Evolutionary conservation across 2,113 vertebrate species (phyloP), one percentile per base, ranked within the genome.

Genomic region (Cathartes aura): DNA sequence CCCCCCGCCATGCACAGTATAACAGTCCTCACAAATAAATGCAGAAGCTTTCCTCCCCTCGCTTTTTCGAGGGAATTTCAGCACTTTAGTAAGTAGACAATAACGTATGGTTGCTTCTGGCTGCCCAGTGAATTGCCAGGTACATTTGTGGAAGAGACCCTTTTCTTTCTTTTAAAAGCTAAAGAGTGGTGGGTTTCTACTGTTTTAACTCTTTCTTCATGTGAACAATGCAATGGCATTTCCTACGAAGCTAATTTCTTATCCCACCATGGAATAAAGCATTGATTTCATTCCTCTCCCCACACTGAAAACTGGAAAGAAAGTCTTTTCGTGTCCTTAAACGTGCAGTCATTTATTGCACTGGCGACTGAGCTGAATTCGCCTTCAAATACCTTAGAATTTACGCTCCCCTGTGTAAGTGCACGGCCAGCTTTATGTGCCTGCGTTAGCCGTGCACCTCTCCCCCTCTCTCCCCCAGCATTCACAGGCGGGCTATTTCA

Each of bases 401-500:
- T 62, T 3, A 26, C 12, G 4, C 40, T n/a, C 3, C 63, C 36
- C 48, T 5, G 1, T 1, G 17, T 6, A 4, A 62, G 32, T 1
- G 40, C 71, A 32, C 24, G 40, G 40, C 22, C 71, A 20, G 36
- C 32, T 11, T 3, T 2, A 1, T 4, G 58, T 32, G 66, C 40
- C 84, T 15, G n/a, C 17, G 1, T 5, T 4, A 15, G n/a, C 73
- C 53, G 12, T 2, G 53, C 75, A 8, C 34, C 22, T 50, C 53
- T 38, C 42, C 32, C 40, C 27, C 70, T 9, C 32, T 26, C 45
- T 9, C n/a, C 17, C 40, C 45, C 42, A 2, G 81, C 53, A 19
- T 1, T 3, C 72, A 8, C 36, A 29, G 11, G 6, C 24, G 6
- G 40, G 8, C 13, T 19, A 7, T 32, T 55, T 36, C 74, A 27